phyloP scores from a whole-genome alignment of 2,113 vertebrate genomes.

The Nyctibius bracteatus region DNA sequence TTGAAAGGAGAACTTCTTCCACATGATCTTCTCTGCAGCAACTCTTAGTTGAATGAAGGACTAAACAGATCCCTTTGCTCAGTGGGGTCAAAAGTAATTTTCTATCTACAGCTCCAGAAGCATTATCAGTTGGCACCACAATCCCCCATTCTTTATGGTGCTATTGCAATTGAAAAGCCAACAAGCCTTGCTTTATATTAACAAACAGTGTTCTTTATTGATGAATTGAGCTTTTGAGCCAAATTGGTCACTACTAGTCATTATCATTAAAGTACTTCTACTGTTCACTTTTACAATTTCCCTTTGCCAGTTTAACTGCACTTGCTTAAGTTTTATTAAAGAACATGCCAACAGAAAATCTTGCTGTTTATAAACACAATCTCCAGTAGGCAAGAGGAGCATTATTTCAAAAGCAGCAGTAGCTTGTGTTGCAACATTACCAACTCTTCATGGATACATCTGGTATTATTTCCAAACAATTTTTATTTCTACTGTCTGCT shows the following conservation, averaged over 20 bases:
- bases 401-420: background rate
- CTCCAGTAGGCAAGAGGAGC: background rate
- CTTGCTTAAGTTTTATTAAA: background rate
- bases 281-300: background rate
- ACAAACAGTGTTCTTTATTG: background rate
- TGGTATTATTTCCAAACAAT: background rate
- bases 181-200: slow-evolving; percentile 18
- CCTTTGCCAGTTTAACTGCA: background rate
- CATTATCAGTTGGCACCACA: background rate
- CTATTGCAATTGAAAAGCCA: background rate
- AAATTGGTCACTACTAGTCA: background rate
- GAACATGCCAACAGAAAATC: background rate
- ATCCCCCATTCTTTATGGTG: background rate
- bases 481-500: background rate
- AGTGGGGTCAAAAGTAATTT: background rate
- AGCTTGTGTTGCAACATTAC: background rate
- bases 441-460: background rate
- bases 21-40: background rate
- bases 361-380: background rate
- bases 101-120: background rate
- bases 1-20: background rate
- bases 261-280: background rate
- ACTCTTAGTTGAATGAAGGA: background rate
- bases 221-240: background rate
- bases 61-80: background rate